These are phyloP conservation scores for Chaenodraco wilsoni DNA, from an alignment of 2,797 vertebrate species.

Conservation along the genomic window DNA sequence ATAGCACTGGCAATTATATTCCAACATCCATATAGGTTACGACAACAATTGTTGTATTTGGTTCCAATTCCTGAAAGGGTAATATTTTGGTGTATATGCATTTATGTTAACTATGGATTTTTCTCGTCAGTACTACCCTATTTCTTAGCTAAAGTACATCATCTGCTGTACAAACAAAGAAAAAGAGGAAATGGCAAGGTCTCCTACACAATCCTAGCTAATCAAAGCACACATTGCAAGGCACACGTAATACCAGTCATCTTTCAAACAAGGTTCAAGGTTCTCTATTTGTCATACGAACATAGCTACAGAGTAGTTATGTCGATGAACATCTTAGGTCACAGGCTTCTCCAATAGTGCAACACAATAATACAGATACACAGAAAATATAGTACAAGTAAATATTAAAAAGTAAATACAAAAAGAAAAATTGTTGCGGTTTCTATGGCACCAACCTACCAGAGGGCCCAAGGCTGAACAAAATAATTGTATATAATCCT, in stretches of 20 bases:
- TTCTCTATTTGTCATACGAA: no score
- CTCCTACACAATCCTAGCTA: constrained; percentile 19
- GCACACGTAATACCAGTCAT: constrained; percentile 20
- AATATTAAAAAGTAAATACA: no score
- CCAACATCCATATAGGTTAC: neutral
- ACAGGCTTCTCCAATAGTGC: no score
- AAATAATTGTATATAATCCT: constrained; percentile 66
- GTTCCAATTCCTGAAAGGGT: neutral
- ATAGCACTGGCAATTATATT: neutral
- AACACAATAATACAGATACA: no score
- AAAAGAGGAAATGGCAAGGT: constrained; percentile 2
- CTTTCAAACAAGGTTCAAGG: constrained; percentile 26
- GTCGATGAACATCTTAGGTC: no score
- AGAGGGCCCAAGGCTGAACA: constrained; percentile 52
- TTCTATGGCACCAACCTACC: constrained; percentile 61
- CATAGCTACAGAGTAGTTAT: no score
- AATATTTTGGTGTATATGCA: neutral
- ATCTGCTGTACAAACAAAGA: neutral
- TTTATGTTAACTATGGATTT: neutral
- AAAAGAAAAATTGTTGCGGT: constrained; percentile 6
- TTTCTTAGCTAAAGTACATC: neutral
- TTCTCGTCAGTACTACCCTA: neutral
- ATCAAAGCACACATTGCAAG: constrained; percentile 31
- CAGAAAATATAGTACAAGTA: no score
- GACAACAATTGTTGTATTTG: constrained; percentile 12